phyloP scores from a whole-genome alignment of 1,140 invertebrate species.

The Kradibia gibbosae region DNA sequence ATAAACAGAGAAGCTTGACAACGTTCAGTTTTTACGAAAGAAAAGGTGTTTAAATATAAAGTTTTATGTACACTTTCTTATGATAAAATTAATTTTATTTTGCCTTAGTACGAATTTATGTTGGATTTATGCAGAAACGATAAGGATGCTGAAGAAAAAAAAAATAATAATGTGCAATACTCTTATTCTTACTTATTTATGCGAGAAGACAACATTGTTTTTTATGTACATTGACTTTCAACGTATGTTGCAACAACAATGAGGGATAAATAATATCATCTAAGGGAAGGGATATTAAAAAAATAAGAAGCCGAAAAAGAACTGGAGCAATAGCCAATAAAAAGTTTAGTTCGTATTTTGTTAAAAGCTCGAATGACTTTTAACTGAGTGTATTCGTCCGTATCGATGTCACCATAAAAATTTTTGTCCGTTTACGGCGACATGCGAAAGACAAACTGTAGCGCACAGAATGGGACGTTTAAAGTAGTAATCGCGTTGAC shows the following conservation, averaged over 20 bases:
- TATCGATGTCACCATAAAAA: slow-evolving; percentile 38
- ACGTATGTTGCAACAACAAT: not conserved
- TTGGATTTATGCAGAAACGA: not conserved
- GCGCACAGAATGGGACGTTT: slow-evolving; percentile 14
- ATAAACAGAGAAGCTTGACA: not conserved
- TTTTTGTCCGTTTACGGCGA: slow-evolving; percentile 40
- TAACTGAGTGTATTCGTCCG: slow-evolving; percentile 8
- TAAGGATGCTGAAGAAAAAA: not conserved
- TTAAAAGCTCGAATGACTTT: not conserved
- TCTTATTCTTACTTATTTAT: not conserved
- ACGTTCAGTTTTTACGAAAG: not conserved
- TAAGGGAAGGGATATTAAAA: not conserved
- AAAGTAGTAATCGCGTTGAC: slow-evolving; percentile 37
- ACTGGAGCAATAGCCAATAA: no score
- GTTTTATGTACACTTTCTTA: not conserved
- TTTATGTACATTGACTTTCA: not conserved
- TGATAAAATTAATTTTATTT: slow-evolving; percentile 15
- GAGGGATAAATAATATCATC: not conserved
- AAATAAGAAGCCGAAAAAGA: not conserved
- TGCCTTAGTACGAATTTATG: not conserved
- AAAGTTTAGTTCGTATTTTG: not conserved
- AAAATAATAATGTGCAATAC: not conserved
- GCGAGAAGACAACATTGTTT: not conserved
- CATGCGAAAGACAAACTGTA: slow-evolving; percentile 36
- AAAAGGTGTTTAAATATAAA: not conserved